phyloP scores from a whole-genome alignment of 2,113 vertebrate species.

The Prionailurus viverrinus region DNA sequence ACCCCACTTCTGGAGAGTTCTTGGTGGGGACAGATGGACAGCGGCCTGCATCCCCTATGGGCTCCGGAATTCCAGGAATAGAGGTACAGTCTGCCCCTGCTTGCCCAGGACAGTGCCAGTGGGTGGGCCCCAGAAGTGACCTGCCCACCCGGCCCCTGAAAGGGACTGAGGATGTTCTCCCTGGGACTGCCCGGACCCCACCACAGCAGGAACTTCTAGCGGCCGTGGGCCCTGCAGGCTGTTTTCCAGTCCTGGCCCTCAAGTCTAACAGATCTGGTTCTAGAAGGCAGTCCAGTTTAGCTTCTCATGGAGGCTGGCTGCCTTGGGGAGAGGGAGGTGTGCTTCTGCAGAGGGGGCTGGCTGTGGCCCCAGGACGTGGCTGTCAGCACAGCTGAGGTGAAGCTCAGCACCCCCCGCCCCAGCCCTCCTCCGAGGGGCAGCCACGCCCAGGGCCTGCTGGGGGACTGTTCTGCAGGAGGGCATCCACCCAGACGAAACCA shows the following conservation, averaged over 20 bases:
- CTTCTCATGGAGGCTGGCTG: neutral
- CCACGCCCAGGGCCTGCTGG: neutral
- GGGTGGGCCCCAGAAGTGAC: neutral
- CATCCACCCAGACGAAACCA: neutral
- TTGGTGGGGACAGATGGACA: neutral
- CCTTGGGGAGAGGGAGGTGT: fast-evolving
- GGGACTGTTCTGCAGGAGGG: neutral
- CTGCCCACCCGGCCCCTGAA: too few species aligned
- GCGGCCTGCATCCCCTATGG: neutral
- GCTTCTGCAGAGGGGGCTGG: neutral
- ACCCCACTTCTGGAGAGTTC: neutral
- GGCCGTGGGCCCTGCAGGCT: neutral
- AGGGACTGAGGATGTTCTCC: neutral
- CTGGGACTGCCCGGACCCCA: neutral
- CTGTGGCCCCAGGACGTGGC: neutral
- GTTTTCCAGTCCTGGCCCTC: neutral
- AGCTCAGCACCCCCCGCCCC: neutral
- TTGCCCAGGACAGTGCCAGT: too few species aligned
- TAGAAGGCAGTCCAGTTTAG: neutral
- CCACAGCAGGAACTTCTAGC: fast-evolving
- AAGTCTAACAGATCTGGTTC: neutral
- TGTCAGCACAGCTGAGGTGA: too few species aligned
- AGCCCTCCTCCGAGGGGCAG: neutral
- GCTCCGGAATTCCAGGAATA: neutral
- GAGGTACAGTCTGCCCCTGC: neutral